phyloP scores from a whole-genome alignment of 2,888 invertebrate genomes.

The Hypomecis atomaria region DNA sequence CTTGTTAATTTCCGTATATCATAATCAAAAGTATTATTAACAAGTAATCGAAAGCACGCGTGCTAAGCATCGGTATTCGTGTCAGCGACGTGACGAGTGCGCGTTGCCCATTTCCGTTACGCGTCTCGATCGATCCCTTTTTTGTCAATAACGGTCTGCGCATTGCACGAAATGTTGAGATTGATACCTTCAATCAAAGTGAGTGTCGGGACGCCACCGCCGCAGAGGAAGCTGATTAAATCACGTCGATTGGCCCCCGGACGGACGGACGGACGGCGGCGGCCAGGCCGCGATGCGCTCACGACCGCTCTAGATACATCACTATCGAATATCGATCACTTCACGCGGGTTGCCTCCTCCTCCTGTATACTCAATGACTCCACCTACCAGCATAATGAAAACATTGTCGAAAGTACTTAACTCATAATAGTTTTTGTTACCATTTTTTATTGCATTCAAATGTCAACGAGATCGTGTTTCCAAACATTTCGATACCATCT shows the following conservation, averaged over 20 bases:
- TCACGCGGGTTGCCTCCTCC: conserved; percentile 48
- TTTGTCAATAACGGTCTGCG: conserved; percentile 79
- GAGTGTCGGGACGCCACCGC: conserved; percentile 70
- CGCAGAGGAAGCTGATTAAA: conserved; percentile 78
- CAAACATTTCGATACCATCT: conserved; percentile 20
- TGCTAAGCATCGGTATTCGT: conserved; percentile 76
- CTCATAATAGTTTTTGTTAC: conserved; percentile 9
- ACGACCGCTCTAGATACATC: conserved; percentile 70
- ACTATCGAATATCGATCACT: conserved; percentile 58
- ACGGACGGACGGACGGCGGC: conserved; percentile 68
- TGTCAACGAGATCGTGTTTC: conserved; percentile 20
- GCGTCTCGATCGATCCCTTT: conserved; percentile 79
- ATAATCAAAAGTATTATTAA: conserved; percentile 60
- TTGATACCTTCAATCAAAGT: conserved; percentile 81
- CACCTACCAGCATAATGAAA: conserved; percentile 21
- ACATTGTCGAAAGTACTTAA: conserved; percentile 10
- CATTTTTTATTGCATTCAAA: conserved; percentile 12
- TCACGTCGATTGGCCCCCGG: conserved; percentile 74
- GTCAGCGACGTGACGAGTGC: conserved; percentile 77
- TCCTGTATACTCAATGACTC: conserved; percentile 32
- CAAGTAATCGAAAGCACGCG: conserved; percentile 73
- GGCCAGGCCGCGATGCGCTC: conserved; percentile 71
- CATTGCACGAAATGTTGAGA: conserved; percentile 77
- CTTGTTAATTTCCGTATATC: conserved; percentile 61
- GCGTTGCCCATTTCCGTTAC: conserved; percentile 80